These are phyloP conservation scores for Schizopygopsis pylzovi DNA, from an alignment of 2,797 vertebrate species.

Conservation along the genomic window DNA sequence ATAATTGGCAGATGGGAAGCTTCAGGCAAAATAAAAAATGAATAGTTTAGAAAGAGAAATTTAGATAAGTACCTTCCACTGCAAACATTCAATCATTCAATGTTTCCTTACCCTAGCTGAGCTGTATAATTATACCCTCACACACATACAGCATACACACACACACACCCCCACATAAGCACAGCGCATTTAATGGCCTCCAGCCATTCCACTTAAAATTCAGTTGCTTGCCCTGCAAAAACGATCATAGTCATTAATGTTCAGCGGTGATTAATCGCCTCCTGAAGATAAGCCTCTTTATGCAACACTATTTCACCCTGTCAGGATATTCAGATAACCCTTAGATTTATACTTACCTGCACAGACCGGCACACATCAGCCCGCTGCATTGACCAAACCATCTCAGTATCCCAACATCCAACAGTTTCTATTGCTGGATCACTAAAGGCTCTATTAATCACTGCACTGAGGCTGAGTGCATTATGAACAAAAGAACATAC, in stretches of 20 bases:
- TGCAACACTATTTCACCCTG: conserved; percentile 33
- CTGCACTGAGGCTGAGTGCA: background rate
- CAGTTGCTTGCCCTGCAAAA: conserved; percentile 47
- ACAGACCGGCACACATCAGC: background rate
- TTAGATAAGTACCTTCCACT: conserved; percentile 40
- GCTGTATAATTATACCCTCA: conserved; percentile 49
- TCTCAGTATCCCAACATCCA: background rate
- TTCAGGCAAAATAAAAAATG: conserved; percentile 38
- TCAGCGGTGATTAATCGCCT: conserved; percentile 54
- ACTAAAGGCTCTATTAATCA: background rate
- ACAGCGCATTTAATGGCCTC: conserved; percentile 43
- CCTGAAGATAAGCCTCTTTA: conserved; percentile 49
- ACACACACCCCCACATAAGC: conserved; percentile 16
- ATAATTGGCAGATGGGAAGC: conserved; percentile 45
- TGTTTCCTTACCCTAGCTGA: conserved; percentile 30
- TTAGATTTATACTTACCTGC: conserved; percentile 35
- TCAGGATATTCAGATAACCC: conserved; percentile 25
- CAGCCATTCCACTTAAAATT: conserved; percentile 56
- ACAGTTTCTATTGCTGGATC: background rate
- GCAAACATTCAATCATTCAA: conserved; percentile 49
- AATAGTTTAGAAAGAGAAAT: conserved; percentile 38
- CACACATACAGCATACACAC: background rate
- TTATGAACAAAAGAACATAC: background rate
- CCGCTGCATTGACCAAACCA: background rate
- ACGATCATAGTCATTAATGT: conserved; percentile 61